phyloP scores from a whole-genome alignment of 1,140 invertebrate species.

The Diabrotica virgifera region DNA sequence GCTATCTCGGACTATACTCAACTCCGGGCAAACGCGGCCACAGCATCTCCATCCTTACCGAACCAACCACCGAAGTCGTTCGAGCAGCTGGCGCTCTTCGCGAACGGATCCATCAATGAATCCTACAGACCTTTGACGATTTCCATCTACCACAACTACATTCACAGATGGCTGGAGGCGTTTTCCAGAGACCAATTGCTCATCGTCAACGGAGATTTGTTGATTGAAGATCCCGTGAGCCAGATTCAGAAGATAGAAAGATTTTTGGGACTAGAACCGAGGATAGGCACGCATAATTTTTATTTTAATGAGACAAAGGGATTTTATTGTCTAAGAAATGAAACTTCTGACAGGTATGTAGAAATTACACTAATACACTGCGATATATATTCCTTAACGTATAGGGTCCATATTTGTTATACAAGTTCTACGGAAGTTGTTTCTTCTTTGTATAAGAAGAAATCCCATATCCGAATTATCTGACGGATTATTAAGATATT shows the following conservation, averaged over 20 bases:
- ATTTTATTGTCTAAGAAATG: conserved; percentile 90
- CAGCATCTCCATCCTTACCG: conserved; percentile 55
- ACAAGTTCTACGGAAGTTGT: too few relatives aligned
- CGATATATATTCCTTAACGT: too few relatives aligned
- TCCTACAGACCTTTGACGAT: conserved; percentile 70
- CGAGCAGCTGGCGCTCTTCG: conserved; percentile 74
- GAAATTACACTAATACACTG: too few relatives aligned
- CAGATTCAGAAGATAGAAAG: conserved; percentile 85
- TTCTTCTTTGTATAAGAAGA: too few relatives aligned
- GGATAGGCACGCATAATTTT: conserved; percentile 85
- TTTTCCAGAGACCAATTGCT: conserved; percentile 89
- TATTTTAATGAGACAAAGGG: conserved; percentile 97
- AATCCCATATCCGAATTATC: too few relatives aligned
- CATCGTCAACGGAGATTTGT: conserved; percentile 90
- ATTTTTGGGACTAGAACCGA: conserved; percentile 79
- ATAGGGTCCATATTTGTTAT: too few relatives aligned
- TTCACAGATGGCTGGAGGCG: conserved; percentile 63
- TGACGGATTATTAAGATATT: too few relatives aligned
- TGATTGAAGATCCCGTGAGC: conserved; percentile 91
- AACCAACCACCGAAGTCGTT: conserved; percentile 60
- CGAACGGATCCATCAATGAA: conserved; percentile 80
- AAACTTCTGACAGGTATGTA: conserved; percentile 77
- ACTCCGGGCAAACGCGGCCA: conserved; percentile 70
- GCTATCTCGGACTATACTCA: conserved; percentile 97
- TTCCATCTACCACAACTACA: conserved; percentile 81